Evolutionary conservation across 92 coral and sea anemone genomes (phyloP).

Genomic region (Micromussa lordhowensis): DNA sequence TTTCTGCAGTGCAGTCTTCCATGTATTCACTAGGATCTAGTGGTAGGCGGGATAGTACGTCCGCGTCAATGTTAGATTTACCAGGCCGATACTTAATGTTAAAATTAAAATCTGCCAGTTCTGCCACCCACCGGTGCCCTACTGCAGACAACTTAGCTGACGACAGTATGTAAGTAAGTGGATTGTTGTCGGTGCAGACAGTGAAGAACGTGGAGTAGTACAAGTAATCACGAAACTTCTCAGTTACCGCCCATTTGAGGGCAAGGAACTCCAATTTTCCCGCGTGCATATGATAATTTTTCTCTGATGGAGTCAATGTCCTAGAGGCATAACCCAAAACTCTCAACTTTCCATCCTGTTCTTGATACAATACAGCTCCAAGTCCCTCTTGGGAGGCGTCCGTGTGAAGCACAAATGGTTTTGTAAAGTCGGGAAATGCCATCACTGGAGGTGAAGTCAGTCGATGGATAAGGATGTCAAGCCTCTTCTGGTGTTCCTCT

Average conservation of each 20-base stretch:
- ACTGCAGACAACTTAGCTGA: constrained; percentile 59
- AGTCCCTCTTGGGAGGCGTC: too few species aligned
- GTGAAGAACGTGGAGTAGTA: too few species aligned
- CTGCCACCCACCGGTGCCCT: constrained; percentile 53
- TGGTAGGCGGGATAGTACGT: constrained; percentile 46
- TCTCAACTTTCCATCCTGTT: too few species aligned
- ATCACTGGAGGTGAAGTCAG: constrained; percentile 36
- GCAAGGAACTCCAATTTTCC: constrained; percentile 45
- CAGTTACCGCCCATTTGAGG: too few species aligned
- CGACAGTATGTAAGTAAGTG: constrained; percentile 40
- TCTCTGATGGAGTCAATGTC: constrained; percentile 26
- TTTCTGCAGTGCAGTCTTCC: too few species aligned
- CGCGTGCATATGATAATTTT: constrained; percentile 38
- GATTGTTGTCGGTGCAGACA: too few species aligned
- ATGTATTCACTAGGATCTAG: constrained; percentile 25
- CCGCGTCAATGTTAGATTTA: too few species aligned
- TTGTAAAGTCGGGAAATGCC: constrained; percentile 42
- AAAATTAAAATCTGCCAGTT: too few species aligned
- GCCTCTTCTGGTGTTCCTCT: constrained; percentile 32
- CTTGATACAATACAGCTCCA: too few species aligned
- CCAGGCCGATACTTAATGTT: too few species aligned
- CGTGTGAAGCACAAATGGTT: too few species aligned
- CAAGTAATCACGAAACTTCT: too few species aligned
- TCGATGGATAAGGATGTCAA: constrained; percentile 19
- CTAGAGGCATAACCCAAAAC: constrained; percentile 48